Percentiles rank a stretch among this genome's conserved stretches.
Evolutionary conservation across 2,113 vertebrate species (phyloP).

Genomic region (Donacobius atricapilla): DNA sequence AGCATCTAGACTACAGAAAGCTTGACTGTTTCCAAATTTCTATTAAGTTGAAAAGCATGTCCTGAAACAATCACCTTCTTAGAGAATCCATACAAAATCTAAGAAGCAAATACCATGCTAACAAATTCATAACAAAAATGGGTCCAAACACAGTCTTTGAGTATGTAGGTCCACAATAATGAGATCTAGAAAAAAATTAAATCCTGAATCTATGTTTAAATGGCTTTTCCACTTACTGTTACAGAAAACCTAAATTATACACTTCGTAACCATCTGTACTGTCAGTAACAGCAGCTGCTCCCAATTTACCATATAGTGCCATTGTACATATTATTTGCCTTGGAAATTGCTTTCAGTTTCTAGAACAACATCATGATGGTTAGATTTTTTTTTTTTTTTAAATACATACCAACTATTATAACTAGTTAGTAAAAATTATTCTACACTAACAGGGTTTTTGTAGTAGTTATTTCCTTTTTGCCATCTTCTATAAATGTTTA

Average conservation of each 20-base stretch:
- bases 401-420: background rate
- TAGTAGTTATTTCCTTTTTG: conserved; percentile 22
- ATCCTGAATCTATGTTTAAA: conserved; percentile 39
- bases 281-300: conserved; percentile 66
- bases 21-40: background rate
- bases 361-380: conserved; percentile 28
- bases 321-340: conserved; percentile 63
- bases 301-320: conserved; percentile 52
- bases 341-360: conserved; percentile 68
- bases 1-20: background rate
- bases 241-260: conserved; percentile 71
- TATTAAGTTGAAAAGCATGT: background rate
- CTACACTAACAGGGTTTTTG: background rate
- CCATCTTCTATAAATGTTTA: background rate
- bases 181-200: background rate
- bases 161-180: background rate
- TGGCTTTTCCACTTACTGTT: conserved; percentile 38
- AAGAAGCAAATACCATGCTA: background rate
- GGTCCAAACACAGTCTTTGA: conserved; percentile 16
- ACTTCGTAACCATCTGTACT: conserved; percentile 71
- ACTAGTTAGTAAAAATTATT: background rate
- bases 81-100: background rate
- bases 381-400: conserved; percentile 3
- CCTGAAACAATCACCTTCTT: background rate
- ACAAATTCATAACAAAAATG: background rate